Evolutionary conservation across 2,797 vertebrate species (phyloP).

Genomic region (Chrosomus eos): DNA sequence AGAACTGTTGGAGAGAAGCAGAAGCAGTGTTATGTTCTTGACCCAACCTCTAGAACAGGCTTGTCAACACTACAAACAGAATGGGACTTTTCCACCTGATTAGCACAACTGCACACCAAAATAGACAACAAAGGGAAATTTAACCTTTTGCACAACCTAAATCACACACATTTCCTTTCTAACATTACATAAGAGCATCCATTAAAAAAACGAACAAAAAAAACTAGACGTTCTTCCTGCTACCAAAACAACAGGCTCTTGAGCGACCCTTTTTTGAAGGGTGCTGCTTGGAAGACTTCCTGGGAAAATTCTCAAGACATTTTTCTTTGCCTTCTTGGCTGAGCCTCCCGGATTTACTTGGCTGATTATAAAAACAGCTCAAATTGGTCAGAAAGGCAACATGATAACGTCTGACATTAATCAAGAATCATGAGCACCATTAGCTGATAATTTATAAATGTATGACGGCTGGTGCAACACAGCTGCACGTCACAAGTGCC

Average conservation of each 20-base stretch:
- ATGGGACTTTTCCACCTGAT: conserved; percentile 17
- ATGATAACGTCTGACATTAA: conserved; percentile 37
- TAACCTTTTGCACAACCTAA: conserved; percentile 10
- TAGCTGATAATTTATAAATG: not conserved
- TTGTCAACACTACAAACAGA: conserved; percentile 10
- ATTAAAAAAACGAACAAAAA: conserved; percentile 7
- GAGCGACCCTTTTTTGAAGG: not conserved
- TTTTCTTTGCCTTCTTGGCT: conserved; percentile 30
- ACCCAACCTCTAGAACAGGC: conserved; percentile 1
- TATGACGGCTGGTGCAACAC: not conserved
- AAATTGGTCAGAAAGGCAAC: conserved; percentile 29
- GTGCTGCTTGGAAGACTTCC: conserved; percentile 25
- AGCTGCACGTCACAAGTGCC: conserved; percentile 2
- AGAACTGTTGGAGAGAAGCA: conserved; percentile 81
- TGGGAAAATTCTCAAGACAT: conserved; percentile 38
- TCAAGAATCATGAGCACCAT: conserved; percentile 9
- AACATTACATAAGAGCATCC: conserved; percentile 11
- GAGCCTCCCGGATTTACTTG: conserved; percentile 36
- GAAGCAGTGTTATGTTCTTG: conserved; percentile 27
- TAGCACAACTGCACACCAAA: conserved; percentile 17
- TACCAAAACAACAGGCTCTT: conserved; percentile 8
- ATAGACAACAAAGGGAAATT: not conserved
- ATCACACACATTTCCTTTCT: conserved; percentile 37
- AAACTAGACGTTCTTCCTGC: conserved; percentile 22
- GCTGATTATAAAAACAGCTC: conserved; percentile 43